A percentile compares a stretch with the other conserved stretches of the same genome.
phyloP scores from a whole-genome alignment of 2,888 invertebrate species.

The Anthophora plumipes region DNA sequence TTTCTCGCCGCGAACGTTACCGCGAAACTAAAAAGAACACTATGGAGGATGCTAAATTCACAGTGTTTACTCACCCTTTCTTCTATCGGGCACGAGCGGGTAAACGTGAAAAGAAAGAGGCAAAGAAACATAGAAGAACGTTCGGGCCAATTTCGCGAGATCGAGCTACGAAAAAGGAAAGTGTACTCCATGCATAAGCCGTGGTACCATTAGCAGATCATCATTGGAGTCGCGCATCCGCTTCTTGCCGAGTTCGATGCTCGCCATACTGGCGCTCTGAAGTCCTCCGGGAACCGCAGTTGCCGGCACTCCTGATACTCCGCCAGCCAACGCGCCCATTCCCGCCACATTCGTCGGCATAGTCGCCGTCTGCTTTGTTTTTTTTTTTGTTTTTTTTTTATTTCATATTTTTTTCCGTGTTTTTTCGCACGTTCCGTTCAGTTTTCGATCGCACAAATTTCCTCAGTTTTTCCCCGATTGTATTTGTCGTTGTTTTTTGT shows the following conservation, averaged over 20 bases:
- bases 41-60: slow-evolving; percentile 23
- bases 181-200: slow-evolving; percentile 85
- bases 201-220: slow-evolving; percentile 97
- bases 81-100: neutral
- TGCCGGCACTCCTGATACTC: slow-evolving; percentile 83
- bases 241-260: slow-evolving; percentile 97
- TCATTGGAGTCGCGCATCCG: slow-evolving; percentile 95
- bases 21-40: neutral
- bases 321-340: slow-evolving; percentile 82
- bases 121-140: neutral
- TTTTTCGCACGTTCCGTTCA: slow-evolving; percentile 24
- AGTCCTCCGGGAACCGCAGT: slow-evolving; percentile 87
- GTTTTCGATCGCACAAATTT: slow-evolving; percentile 43
- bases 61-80: slow-evolving; percentile 32
- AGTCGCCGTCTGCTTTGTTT: slow-evolving; percentile 80
- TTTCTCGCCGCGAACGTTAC: neutral
- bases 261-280: slow-evolving; percentile 89
- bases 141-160: slow-evolving; percentile 61
- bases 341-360: slow-evolving; percentile 81
- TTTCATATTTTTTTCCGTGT: slow-evolving; percentile 54
- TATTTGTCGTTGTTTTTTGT: slow-evolving; percentile 1
- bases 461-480: slow-evolving; percentile 14
- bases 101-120: neutral
- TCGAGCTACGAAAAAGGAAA: slow-evolving; percentile 73
- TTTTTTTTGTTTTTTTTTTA: slow-evolving; percentile 64